Conservation (phyloP, 2,888 invertebrate species). For the Metallyticus violacea region DNA sequence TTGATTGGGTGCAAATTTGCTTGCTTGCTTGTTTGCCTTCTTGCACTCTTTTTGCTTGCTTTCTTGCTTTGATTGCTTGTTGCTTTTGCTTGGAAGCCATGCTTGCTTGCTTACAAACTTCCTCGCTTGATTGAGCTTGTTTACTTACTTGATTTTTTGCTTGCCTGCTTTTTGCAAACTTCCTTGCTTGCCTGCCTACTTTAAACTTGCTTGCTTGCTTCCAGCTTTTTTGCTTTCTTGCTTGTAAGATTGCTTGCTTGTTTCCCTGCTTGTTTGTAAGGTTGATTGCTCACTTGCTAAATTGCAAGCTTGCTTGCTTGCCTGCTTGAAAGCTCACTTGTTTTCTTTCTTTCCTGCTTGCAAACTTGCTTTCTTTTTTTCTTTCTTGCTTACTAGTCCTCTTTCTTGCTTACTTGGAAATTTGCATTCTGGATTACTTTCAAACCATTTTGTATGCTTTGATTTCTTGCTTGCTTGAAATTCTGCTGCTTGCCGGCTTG, state of each 20-base stretch:
- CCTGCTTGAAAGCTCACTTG: too few species aligned
- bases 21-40: background rate
- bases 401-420: background rate
- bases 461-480: background rate
- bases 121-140: background rate
- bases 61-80: background rate
- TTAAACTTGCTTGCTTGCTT: background rate
- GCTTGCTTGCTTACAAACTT: background rate
- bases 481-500: too few species aligned
- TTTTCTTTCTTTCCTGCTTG: background rate
- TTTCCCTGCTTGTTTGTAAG: background rate
- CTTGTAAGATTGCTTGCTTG: background rate
- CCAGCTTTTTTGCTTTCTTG: background rate
- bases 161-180: background rate
- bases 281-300: too few species aligned
- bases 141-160: background rate
- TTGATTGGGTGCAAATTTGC: background rate
- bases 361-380: background rate
- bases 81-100: too few species aligned
- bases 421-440: background rate
- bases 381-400: background rate
- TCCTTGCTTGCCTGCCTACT: background rate
- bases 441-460: too few species aligned
- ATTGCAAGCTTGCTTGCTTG: background rate
- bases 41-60: background rate